Evolutionary conservation across 2,113 vertebrate species (phyloP), one percentile per base, ranked within the genome.

Genomic region (Solenodon paradoxus): DNA sequence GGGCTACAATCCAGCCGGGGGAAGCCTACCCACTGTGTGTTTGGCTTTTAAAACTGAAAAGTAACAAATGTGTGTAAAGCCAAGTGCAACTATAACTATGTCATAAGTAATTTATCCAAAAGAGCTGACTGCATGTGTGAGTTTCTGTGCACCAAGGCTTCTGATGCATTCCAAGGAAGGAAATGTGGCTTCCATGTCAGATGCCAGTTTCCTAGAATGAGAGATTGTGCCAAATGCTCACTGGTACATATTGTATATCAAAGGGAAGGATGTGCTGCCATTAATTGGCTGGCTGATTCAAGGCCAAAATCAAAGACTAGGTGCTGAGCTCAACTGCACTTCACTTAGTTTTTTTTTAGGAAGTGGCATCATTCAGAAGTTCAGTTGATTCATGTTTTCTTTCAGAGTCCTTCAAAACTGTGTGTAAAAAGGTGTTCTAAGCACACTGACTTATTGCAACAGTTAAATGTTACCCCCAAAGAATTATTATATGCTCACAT

Each of bases 341-440:
- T 61, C 77, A 12, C 81, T 32, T 55, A 40, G 4, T 28, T 16
- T 45, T 69, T n/a, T 83, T 57, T 74, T 10, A 78, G 72, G 10
- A 72, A 30, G 12, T 5, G 26, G 55, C 42, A 7, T 72, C 84
- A 11, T 51, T 38, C 20, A 45, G 53, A 63, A 79, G 9, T 15
- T 13, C 32, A 11, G 0, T 5, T 16, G 3, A 16, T n/a, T 38
- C 13, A 3, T 8, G 22, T 28, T n/a, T 9, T 11, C 1, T 26
- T 55, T 75, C 15, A 13, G 20, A 89, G 81, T 49, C 74, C 64
- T 68, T 74, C 35, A 61, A 45, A 68, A 30, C 35, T 9, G 30
- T 35, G 47, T 53, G 0, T 55, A 26, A 74, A 32, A 38, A 38
- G 1, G 9, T 40, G 71, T 5, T 16, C 66, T 19, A 17, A 55